Percentiles rank a stretch among this genome's conserved stretches.
phyloP scores from a whole-genome alignment of 2,888 invertebrate species.

The Cryptocephalus moraei region DNA sequence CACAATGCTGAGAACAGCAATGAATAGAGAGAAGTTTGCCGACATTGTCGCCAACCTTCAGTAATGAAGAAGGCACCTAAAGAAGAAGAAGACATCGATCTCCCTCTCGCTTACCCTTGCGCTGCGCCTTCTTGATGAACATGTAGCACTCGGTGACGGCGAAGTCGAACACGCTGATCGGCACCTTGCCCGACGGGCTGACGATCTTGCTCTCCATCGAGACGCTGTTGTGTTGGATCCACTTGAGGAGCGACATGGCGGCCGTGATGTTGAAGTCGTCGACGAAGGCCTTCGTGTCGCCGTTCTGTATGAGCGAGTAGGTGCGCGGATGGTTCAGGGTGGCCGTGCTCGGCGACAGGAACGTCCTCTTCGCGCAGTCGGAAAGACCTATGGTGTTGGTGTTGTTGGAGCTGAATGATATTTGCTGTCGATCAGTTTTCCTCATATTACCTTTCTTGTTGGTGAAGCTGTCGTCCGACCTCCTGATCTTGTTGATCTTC shows the following conservation, averaged over 20 bases:
- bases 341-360: constrained; percentile 55
- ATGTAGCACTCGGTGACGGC: constrained; percentile 62
- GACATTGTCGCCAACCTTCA: no score
- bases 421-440: neutral
- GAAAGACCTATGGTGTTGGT: constrained; percentile 31
- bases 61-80: no score
- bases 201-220: constrained; percentile 36
- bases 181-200: constrained; percentile 43
- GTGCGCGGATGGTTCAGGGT: constrained; percentile 63
- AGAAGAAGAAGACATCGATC: no score
- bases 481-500: constrained; percentile 30
- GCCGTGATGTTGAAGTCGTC: constrained; percentile 72
- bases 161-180: constrained; percentile 48
- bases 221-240: constrained; percentile 35
- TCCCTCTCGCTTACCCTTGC: constrained; percentile 45
- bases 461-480: constrained; percentile 37
- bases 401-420: no score
- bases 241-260: constrained; percentile 64
- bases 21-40: no score
- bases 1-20: no score
- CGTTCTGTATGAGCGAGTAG: constrained; percentile 49
- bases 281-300: constrained; percentile 49
- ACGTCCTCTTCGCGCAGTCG: constrained; percentile 46
- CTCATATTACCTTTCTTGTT: constrained; percentile 36
- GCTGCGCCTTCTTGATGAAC: constrained; percentile 46